Base-by-base conservation (phyloP, 2,888 invertebrate species). In the Ichneumon xanthorius region DNA sequence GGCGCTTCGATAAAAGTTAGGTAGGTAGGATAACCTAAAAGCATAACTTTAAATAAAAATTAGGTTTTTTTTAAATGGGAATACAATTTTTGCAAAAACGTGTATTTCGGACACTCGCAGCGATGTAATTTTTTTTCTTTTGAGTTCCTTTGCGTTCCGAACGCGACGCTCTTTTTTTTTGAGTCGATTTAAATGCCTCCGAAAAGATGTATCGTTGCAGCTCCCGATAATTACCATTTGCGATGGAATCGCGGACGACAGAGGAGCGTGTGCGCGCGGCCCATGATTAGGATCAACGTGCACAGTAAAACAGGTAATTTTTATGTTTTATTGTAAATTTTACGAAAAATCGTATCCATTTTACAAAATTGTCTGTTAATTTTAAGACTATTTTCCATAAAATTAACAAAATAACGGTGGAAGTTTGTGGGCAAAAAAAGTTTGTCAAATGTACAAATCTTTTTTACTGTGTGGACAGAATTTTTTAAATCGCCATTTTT, bases 201-300 rank as follows among this genome's bases (percentile, higher is more conserved):
- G 80, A 82, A 82, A 82, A 85, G 72, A 82, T 82, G 77, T 80
- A 70, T 82, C 72, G 82, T 63, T 72, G 76, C 26, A 53, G 76
- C 80, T 80, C 76, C 63, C 72, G 76, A 80, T 82, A 85, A 85
- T 85, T 85, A 85, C 76, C 82, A 63, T 45, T 82, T 80, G 22
- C 48, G 76, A 85, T 82, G 76, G 79, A 76, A 73, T 37, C 19
- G 65, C 45, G 22, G 53, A 72, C 53, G 72, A 40, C n/a, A n/a
- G 30, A 53, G 71, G 7, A 48, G 53, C 48, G 48, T 19, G 33
- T 71, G 45, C 67, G 33, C 72, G 71, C 45, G 75, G 37, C 14
- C 33, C 82, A 77, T 85, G 76, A 80, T 85, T 77, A 82, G 76
- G 82, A 82, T 77, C 82, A 73, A 80, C 80, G 82, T 4, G 30